These are phyloP conservation scores for Tetanocera ferruginea DNA, from an alignment of 2,888 invertebrate genomes.

Conservation along the genomic window DNA sequence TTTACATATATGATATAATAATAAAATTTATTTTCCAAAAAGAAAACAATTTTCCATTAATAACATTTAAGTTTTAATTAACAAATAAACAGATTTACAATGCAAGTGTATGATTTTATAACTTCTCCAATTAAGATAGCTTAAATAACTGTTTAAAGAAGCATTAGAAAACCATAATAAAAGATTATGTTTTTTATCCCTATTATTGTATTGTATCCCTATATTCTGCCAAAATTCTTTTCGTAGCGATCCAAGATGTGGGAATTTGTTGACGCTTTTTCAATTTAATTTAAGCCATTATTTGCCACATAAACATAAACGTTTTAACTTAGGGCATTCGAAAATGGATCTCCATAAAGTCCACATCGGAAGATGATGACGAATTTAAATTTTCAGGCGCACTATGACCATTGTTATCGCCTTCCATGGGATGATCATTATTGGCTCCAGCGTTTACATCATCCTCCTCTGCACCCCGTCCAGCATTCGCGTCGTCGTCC, in stretches of 20 bases:
- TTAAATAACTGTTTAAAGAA: neutral
- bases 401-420: neutral
- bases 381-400: conserved; percentile 38
- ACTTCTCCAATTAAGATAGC: neutral
- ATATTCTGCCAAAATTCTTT: neutral
- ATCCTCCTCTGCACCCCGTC: conserved; percentile 41
- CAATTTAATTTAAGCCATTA: conserved; percentile 11
- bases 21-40: neutral
- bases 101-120: neutral
- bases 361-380: conserved; percentile 39
- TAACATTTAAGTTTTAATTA: conserved; percentile 16
- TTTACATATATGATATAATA: conserved; percentile 2
- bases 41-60: conserved; percentile 9
- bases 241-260: neutral
- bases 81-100: conserved; percentile 7
- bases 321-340: conserved; percentile 19
- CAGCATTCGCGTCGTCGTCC: conserved; percentile 47
- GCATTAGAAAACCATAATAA: neutral
- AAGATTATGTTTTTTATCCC: neutral
- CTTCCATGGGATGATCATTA: conserved; percentile 19
- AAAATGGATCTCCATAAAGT: conserved; percentile 46
- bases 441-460: conserved; percentile 41
- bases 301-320: too few species aligned
- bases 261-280: neutral
- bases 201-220: neutral